Evolutionary conservation across 1,140 invertebrate species (phyloP).

Genomic region (Hypothenemus hampei): DNA sequence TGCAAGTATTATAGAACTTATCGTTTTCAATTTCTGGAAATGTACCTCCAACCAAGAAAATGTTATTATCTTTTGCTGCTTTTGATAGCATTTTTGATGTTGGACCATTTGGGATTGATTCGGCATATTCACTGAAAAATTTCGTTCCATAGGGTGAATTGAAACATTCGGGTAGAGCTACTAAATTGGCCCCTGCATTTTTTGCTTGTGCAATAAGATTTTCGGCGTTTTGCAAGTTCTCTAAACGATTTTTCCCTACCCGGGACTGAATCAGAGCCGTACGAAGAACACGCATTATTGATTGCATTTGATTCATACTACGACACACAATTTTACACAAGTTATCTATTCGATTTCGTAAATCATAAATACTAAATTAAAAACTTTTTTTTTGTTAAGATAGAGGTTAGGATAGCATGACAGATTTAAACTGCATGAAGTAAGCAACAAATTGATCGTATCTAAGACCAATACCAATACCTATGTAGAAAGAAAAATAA

Average conservation of each 20-base stretch:
- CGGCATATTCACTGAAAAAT: conserved; percentile 82
- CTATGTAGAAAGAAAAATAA: no score
- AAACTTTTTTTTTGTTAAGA: no score
- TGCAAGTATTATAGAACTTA: conserved; percentile 86
- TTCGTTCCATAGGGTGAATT: conserved; percentile 92
- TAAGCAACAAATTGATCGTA: no score
- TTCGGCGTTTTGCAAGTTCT: conserved; percentile 69
- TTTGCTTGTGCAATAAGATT: conserved; percentile 71
- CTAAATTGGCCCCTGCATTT: conserved; percentile 66
- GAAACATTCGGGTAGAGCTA: conserved; percentile 88
- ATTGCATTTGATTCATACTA: conserved; percentile 21
- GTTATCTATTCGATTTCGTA: no score
- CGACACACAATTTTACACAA: no score
- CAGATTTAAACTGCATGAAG: no score
- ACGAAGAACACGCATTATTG: conserved; percentile 22
- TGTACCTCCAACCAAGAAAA: conserved; percentile 86
- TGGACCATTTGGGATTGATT: conserved; percentile 71
- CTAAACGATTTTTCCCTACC: conserved; percentile 67
- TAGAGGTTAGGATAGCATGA: no score
- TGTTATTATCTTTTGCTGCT: conserved; percentile 69
- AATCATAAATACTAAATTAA: no score
- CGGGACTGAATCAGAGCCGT: conserved; percentile 72
- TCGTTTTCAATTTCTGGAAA: conserved; percentile 71
- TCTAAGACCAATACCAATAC: no score
- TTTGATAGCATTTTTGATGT: conserved; percentile 66